Evolutionary conservation across 2,888 invertebrate genomes (phyloP), one percentile per base, ranked within the genome.

Genomic region (Cataglyphis cursor): DNA sequence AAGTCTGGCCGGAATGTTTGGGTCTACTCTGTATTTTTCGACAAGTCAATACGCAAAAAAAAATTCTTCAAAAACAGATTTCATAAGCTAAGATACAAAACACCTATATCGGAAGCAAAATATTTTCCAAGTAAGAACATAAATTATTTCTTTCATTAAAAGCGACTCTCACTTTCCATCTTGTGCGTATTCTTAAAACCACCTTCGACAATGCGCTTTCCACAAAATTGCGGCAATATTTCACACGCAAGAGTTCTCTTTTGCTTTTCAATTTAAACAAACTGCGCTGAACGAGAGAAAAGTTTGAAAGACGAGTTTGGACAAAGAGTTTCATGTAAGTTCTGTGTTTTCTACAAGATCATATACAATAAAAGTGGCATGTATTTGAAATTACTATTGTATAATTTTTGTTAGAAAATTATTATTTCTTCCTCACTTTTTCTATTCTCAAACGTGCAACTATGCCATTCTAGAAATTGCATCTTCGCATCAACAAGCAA

Each of bases 91-190:
- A 6, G 1, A 35, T 59, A 8, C 18, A 18, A 70, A 59, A 59
- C 8, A 51, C 8, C 8, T 51, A 48, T 59, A 44, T 44, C 21
- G 6, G 38, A 66, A 15, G 24, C 24, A 54, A 18, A 9, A 59
- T 21, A 70, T 78, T 31, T 35, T 31, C 24, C 18, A 78, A 70
- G 57, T 59, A 44, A 59, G 31, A 31, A 41, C 57, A 78, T 78
- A 70, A 78, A 78, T 78, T 70, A 78, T 78, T 78, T 78, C 44
- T 78, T 70, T 70, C 78, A 78, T 78, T 70, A 78, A 78, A 70
- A 70, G 44, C 3, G n/a, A 59, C 38, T 78, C 38, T 78, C 59
- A 44, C 59, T 78, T 59, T 28, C 41, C 18, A 59, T 41, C n/a
- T 21, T 18, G 70, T 78, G 78, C 78, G 68, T 70, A 70, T 78